phyloP scores from a whole-genome alignment of 2,888 invertebrate genomes.

The Watsonalla cultraria region DNA sequence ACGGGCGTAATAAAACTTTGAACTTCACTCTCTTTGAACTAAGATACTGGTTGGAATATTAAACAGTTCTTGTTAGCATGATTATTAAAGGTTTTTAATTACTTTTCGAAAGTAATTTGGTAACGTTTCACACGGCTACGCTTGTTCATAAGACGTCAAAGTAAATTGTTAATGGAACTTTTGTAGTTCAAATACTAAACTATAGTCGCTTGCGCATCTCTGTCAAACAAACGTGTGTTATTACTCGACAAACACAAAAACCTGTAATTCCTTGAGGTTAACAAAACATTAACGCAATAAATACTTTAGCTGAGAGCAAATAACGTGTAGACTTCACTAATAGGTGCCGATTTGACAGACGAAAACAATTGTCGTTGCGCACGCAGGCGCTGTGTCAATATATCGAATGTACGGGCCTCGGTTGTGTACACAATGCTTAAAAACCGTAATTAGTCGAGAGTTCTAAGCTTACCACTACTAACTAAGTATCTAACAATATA shows the following conservation, averaged over 20 bases:
- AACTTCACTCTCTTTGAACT: not conserved
- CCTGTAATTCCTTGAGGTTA: conserved; percentile 74
- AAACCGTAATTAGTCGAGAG: conserved; percentile 20
- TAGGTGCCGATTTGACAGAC: conserved; percentile 62
- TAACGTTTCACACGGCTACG: not conserved
- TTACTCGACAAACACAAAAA: conserved; percentile 67
- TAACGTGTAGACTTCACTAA: conserved; percentile 53
- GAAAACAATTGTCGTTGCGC: conserved; percentile 55
- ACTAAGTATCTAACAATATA: not conserved
- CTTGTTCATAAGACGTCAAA: not conserved
- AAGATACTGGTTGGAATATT: not conserved
- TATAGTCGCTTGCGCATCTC: conserved; percentile 38
- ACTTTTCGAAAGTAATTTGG: not conserved
- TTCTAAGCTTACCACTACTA: not conserved
- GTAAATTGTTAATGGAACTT: not conserved
- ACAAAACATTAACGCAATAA: conserved; percentile 69
- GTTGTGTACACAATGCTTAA: conserved; percentile 16
- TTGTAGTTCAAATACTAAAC: conserved; percentile 13
- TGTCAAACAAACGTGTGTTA: conserved; percentile 59
- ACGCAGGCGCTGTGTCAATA: conserved; percentile 45
- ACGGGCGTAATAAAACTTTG: not conserved
- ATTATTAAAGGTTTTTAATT: not conserved
- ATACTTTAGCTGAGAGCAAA: conserved; percentile 62
- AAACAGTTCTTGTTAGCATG: not conserved
- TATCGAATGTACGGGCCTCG: conserved; percentile 38